Percentiles rank a stretch among this genome's conserved stretches.
These are phyloP conservation scores for Myioborus melanocephalus DNA, from an alignment of 2,797 vertebrate genomes.

Conservation along the genomic window DNA sequence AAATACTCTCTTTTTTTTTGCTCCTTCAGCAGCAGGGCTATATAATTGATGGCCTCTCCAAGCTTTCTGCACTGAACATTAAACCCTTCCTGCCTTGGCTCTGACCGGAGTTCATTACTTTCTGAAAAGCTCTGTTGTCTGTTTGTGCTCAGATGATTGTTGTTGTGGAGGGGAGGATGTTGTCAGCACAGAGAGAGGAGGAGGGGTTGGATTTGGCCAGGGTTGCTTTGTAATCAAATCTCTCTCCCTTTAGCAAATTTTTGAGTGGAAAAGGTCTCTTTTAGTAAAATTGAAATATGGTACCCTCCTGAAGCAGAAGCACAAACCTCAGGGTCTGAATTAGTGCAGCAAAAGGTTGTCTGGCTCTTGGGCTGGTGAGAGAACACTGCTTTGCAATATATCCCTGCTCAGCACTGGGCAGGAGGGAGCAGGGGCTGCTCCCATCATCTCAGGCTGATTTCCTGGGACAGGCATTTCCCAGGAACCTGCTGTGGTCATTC, in stretches of 20 bases:
- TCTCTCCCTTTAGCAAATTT: slow-evolving; percentile 34
- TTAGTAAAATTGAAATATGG: neutral
- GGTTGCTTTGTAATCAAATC: slow-evolving; percentile 43
- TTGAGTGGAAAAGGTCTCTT: slow-evolving; percentile 14
- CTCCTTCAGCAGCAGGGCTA: slow-evolving; percentile 63
- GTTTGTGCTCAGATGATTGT: slow-evolving; percentile 75
- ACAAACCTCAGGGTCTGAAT: neutral
- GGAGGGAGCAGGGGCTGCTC: neutral
- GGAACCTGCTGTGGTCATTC: rapidly evolving
- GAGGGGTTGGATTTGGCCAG: slow-evolving; percentile 39
- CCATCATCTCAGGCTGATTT: neutral
- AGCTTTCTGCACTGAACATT: slow-evolving; percentile 54
- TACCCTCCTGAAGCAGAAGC: neutral
- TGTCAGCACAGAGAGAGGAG: slow-evolving; percentile 50
- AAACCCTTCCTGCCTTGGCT: slow-evolving; percentile 72
- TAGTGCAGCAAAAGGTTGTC: neutral
- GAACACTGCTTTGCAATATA: rapidly evolving
- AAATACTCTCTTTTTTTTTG: slow-evolving; percentile 51
- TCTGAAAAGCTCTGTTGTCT: slow-evolving; percentile 73
- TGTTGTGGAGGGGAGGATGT: slow-evolving; percentile 67
- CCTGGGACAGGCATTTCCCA: neutral
- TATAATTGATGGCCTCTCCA: slow-evolving; percentile 75
- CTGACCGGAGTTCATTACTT: slow-evolving; percentile 76
- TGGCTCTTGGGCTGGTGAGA: neutral
- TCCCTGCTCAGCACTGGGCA: neutral